phyloP scores from a whole-genome alignment of 2,797 vertebrate species.

The Lithobates sylvaticus region DNA sequence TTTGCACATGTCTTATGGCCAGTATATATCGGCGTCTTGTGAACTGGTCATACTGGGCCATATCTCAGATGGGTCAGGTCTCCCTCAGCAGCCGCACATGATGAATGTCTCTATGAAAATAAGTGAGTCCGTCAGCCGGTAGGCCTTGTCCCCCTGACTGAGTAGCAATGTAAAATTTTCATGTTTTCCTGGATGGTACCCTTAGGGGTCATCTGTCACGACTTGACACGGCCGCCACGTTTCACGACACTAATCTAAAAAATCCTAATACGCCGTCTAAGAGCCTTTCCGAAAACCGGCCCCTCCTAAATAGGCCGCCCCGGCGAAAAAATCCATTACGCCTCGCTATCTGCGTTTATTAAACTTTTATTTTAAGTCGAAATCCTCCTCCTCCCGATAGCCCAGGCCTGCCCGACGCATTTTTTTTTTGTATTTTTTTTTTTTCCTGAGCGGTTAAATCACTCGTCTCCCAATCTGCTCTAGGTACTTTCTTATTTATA shows the following conservation, averaged over 20 bases:
- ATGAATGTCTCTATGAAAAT: background rate
- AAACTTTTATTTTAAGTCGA: constrained; percentile 52
- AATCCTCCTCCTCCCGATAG: constrained; percentile 16
- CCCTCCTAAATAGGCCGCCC: background rate
- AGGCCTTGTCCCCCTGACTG: background rate
- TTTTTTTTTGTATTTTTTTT: background rate
- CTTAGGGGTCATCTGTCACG: background rate
- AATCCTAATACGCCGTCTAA: constrained; percentile 1
- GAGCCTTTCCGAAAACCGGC: background rate
- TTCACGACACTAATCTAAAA: background rate
- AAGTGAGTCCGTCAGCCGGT: too few relatives aligned
- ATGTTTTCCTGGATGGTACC: background rate
- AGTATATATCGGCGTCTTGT: too few relatives aligned
- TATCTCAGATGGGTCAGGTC: background rate
- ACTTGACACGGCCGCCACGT: background rate
- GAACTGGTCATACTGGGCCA: too few relatives aligned
- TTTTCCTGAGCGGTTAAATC: constrained; percentile 48
- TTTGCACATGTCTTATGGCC: too few relatives aligned
- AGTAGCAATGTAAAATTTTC: background rate
- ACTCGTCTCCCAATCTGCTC: constrained; percentile 49
- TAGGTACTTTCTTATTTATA: constrained; percentile 57
- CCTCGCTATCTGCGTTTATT: constrained; percentile 44
- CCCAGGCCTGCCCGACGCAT: constrained; percentile 31
- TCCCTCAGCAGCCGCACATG: background rate
- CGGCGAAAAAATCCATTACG: constrained; percentile 19